Percentiles rank a stretch among this genome's conserved stretches.
Conservation (phyloP, 2,113 vertebrate species). For the Cercocebus atys region DNA sequence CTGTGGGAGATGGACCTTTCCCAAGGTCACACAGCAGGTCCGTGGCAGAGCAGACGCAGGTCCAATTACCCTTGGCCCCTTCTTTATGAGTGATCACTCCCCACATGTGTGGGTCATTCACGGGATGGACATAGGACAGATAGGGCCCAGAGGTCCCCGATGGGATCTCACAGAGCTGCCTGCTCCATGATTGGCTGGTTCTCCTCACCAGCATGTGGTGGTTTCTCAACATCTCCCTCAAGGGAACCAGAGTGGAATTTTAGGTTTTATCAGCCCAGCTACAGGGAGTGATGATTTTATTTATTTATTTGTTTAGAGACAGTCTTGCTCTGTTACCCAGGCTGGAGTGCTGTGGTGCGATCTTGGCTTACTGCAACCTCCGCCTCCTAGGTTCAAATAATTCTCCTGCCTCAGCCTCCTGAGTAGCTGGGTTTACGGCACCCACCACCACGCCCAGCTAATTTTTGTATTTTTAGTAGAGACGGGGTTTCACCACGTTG, state of each 20-base stretch:
- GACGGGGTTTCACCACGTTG: no score
- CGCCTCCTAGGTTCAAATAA: no score
- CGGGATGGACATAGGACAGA: accelerated
- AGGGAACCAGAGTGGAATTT: background rate
- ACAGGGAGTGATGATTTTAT: background rate
- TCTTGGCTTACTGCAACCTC: no score
- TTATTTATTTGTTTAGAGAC: no score
- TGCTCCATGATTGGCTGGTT: accelerated
- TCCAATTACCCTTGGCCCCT: background rate
- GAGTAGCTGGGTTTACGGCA: no score
- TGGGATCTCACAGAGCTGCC: background rate
- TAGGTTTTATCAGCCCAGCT: background rate
- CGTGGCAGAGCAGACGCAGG: accelerated
- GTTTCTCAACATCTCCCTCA: background rate
- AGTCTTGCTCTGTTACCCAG: no score
- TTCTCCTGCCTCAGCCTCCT: no score
- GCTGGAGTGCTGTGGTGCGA: no score
- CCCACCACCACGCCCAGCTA: no score
- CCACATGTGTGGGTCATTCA: background rate
- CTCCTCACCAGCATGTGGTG: background rate
- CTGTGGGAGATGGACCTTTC: background rate
- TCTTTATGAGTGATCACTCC: background rate
- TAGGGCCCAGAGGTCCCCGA: accelerated
- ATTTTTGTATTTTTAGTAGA: no score
- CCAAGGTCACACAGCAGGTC: background rate